phyloP scores from a whole-genome alignment of 2,888 invertebrate genomes.

The Lasioglossum morio region DNA sequence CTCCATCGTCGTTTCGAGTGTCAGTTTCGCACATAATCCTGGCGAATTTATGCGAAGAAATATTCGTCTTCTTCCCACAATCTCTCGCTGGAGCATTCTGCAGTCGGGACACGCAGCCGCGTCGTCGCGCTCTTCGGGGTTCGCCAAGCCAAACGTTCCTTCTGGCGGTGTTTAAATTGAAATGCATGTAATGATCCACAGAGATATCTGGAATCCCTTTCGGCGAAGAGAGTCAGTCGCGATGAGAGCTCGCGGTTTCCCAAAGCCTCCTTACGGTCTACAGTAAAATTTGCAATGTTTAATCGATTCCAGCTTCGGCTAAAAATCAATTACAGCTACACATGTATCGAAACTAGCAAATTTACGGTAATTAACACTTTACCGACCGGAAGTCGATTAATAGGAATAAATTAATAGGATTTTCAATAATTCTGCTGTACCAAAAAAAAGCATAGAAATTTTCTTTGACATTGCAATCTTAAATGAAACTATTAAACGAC shows the following conservation, averaged over 20 bases:
- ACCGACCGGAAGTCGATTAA: too few species aligned
- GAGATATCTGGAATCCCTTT: not conserved
- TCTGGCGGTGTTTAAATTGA: not conserved
- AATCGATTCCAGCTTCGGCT: not conserved
- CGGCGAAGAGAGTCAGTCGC: not conserved
- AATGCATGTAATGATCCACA: not conserved
- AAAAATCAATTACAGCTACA: not conserved
- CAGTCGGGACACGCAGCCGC: not conserved
- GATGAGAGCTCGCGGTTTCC: not conserved
- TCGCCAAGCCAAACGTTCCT: slow-evolving; percentile 11
- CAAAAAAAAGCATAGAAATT: too few species aligned
- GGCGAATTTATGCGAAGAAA: slow-evolving; percentile 8
- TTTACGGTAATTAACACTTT: too few species aligned
- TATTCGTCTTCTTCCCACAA: not conserved
- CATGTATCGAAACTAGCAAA: too few species aligned
- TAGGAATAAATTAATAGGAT: too few species aligned
- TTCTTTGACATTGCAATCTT: too few species aligned
- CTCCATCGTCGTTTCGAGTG: not conserved
- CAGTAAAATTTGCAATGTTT: too few species aligned
- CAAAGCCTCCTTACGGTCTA: not conserved
- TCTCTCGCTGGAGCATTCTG: not conserved
- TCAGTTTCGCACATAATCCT: slow-evolving; percentile 7
- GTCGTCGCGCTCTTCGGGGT: too few species aligned
- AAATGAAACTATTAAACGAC: too few species aligned
- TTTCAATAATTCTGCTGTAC: too few species aligned